phyloP scores from a whole-genome alignment of 2,797 vertebrate species.

The Parotocinclus haroldoi region DNA sequence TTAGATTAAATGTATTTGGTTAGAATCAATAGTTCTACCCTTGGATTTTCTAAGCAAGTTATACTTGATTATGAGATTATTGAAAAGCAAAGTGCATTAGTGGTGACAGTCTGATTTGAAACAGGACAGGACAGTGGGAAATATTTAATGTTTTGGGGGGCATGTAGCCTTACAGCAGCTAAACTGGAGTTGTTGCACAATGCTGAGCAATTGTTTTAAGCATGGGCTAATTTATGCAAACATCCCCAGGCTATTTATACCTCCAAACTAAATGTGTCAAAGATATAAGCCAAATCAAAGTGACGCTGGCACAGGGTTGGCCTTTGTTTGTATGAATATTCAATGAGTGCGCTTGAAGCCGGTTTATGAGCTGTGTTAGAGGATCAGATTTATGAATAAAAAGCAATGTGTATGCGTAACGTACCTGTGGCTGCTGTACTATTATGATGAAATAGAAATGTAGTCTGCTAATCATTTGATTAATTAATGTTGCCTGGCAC shows the following conservation, averaged over 20 bases:
- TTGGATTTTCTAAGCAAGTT: constrained; percentile 69
- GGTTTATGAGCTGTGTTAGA: constrained; percentile 17
- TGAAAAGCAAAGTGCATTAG: constrained; percentile 64
- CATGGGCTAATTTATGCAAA: constrained; percentile 66
- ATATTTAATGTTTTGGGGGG: constrained; percentile 67
- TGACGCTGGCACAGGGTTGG: constrained; percentile 63
- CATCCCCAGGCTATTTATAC: constrained; percentile 70
- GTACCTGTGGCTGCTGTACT: neutral
- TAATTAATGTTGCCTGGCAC: constrained; percentile 14
- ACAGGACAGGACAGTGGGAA: constrained; percentile 58
- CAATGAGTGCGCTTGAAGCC: constrained; percentile 55
- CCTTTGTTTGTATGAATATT: constrained; percentile 67
- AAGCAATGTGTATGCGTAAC: constrained; percentile 49
- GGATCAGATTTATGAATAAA: constrained; percentile 33
- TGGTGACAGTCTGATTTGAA: constrained; percentile 56
- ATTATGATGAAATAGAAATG: neutral
- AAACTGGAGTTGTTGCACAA: constrained; percentile 48
- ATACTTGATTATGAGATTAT: constrained; percentile 66
- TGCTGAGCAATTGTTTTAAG: constrained; percentile 65
- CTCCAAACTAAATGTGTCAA: constrained; percentile 69
- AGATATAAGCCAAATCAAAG: constrained; percentile 71
- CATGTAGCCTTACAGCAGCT: constrained; percentile 38
- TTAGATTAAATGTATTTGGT: constrained; percentile 72
- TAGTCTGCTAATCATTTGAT: neutral
- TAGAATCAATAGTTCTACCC: constrained; percentile 70